Conservation (phyloP, 53 echinoderm and acorn worm genomes). For the Zoroaster sp. region DNA sequence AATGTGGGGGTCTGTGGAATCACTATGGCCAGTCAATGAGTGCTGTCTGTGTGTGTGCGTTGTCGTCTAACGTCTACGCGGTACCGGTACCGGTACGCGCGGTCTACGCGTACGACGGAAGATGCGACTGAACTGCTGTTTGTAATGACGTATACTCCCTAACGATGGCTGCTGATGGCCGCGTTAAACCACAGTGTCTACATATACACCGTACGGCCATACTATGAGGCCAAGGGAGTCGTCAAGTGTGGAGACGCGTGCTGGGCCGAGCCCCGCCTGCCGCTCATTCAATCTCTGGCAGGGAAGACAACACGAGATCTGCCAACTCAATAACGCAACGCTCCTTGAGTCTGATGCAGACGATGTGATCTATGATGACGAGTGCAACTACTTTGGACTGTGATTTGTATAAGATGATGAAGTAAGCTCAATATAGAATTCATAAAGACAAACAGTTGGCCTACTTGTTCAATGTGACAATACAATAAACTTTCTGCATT, state of each 20-base stretch:
- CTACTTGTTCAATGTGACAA: too few relatives aligned
- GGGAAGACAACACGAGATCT: background rate
- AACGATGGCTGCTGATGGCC: background rate
- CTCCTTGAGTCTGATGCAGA: background rate
- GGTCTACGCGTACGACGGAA: too few relatives aligned
- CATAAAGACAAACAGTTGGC: too few relatives aligned
- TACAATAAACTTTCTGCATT: too few relatives aligned
- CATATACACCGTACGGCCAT: background rate
- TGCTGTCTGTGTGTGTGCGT: too few relatives aligned
- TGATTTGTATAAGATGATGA: too few relatives aligned
- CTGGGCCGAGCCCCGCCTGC: background rate
- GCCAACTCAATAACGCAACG: constrained; percentile 9
- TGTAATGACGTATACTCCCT: background rate
- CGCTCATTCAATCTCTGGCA: constrained; percentile 30
- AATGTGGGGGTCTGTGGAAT: too few relatives aligned
- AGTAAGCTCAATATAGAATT: too few relatives aligned
- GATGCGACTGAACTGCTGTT: too few relatives aligned
- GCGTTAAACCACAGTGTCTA: background rate
- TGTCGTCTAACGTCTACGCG: too few relatives aligned
- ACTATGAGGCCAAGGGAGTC: background rate
- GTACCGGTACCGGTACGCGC: too few relatives aligned
- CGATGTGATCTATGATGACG: background rate
- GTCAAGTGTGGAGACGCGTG: background rate
- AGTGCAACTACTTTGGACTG: background rate
- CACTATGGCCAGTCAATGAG: too few relatives aligned